These are phyloP conservation scores for Unio pictorum DNA, from an alignment of 2,888 invertebrate genomes.

Conservation along the genomic window DNA sequence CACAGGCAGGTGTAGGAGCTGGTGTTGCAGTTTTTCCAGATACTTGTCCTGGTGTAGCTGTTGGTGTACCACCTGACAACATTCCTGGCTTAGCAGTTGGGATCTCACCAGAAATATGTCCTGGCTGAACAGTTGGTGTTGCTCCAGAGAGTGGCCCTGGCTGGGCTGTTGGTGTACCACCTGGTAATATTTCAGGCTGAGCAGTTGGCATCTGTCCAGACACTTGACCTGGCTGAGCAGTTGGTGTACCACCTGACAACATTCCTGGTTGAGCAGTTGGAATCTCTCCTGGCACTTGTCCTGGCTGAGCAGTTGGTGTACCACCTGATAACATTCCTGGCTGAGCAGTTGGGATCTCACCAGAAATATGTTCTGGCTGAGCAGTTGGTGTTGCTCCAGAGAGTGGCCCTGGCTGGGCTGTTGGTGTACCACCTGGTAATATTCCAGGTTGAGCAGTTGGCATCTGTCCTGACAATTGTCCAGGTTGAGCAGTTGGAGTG, in stretches of 20 bases:
- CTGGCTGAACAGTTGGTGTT: not conserved
- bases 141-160: not conserved
- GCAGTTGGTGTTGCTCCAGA: conserved; percentile 21
- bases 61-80: conserved; percentile 3
- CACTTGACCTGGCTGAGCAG: conserved; percentile 1
- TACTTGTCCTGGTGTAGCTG: conserved; percentile 12
- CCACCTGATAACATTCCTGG: conserved; percentile 11
- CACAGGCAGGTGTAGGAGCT: conserved; percentile 11
- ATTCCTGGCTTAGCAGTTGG: conserved; percentile 6
- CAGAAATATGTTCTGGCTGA: conserved; percentile 6
- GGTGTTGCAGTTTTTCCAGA: conserved; percentile 1
- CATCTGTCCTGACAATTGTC: conserved; percentile 12
- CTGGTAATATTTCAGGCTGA: not conserved
- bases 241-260: conserved; percentile 4
- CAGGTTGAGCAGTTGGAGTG: conserved; percentile 30
- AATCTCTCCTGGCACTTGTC: conserved; percentile 5
- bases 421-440: conserved; percentile 8
- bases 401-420: conserved; percentile 5
- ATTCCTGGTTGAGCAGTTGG: conserved; percentile 10
- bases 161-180: not conserved
- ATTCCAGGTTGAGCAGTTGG: conserved; percentile 26
- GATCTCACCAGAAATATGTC: not conserved
- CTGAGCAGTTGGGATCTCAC: conserved; percentile 25
- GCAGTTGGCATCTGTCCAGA: conserved; percentile 1
- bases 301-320: conserved; percentile 9